Base-by-base conservation (phyloP, 1,140 invertebrate species). In the Protaetia brevitarsis region DNA sequence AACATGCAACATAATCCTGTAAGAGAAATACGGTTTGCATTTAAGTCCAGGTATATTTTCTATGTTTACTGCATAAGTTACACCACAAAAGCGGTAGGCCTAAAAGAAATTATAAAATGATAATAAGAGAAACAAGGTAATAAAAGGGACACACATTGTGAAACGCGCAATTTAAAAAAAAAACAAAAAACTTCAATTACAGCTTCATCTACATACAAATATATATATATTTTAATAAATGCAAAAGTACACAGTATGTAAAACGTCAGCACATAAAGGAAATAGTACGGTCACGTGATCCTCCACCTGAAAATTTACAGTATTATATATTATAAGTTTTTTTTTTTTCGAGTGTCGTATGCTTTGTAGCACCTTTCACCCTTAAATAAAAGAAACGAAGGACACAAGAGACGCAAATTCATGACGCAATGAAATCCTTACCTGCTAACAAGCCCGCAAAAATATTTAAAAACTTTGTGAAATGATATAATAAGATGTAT, bases 101-200 rank as follows among this genome's bases (percentile, higher is more conserved):
- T 63, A 28, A 51, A 64, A 34, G n/a, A n/a, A 62, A 64, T 28
- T 45, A 66, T 21, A 31, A 63, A 62, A 58, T 36, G 56, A 66
- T 45, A 62, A 4, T 13, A 34, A 51, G 19, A 23, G 11, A 23
- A 51, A 51, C 21, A 51, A 16, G 13, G 26, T 23, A 51, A 51
- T 21, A 19, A 23, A 51, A 19, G 19, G 41, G 19, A 51, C 41
- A 51, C 26, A 19, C 41, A 23, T 51, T n/a, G 26, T 60, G 27
- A 60, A 60, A 60, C 29, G 63, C 31, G 34, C 51, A 36, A 30
- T 30, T 51, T 51, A 57, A 62, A 41, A 37, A 66, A 27, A 65
- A 37, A 56, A 65, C 64, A 67, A 27, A 67, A 62, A 72, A 73
- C 71, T 74, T 74, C 72, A 74, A 74, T 74, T 74, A 74, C 72